These are phyloP conservation scores for Anthopleura xanthogrammica DNA, from an alignment of 92 coral and sea anemone genomes.

Conservation along the genomic window DNA sequence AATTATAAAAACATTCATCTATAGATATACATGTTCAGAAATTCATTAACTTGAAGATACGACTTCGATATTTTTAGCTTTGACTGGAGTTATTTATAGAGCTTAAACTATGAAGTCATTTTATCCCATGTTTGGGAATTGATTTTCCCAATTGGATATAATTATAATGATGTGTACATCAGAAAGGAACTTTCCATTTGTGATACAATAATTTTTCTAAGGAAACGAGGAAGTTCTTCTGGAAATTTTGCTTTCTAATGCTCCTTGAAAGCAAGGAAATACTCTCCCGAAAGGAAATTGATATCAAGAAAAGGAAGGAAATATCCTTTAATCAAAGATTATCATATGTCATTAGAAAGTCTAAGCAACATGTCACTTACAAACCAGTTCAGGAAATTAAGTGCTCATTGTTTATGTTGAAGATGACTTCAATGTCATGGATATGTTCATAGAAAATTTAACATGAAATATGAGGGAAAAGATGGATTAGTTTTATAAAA, in stretches of 20 bases:
- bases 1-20: not conserved
- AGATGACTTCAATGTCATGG: not conserved
- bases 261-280: not conserved
- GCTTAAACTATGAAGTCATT: not conserved
- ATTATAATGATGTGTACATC: not conserved
- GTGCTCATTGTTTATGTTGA: not conserved
- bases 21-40: not conserved
- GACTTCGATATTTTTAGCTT: not conserved
- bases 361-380: not conserved
- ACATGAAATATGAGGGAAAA: not conserved
- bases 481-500: conserved; percentile 3
- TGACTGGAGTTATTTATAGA: not conserved
- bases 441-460: not conserved
- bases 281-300: not conserved
- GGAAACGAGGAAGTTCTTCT: not conserved
- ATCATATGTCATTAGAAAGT: not conserved
- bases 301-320: no score
- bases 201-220: not conserved
- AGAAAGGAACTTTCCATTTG: not conserved
- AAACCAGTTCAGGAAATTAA: not conserved
- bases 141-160: not conserved
- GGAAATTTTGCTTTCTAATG: not conserved
- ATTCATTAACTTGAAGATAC: not conserved
- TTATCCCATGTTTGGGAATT: not conserved
- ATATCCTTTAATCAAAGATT: no score